phyloP scores from a whole-genome alignment of 2,797 vertebrate genomes.

The Lacerta viridis region DNA sequence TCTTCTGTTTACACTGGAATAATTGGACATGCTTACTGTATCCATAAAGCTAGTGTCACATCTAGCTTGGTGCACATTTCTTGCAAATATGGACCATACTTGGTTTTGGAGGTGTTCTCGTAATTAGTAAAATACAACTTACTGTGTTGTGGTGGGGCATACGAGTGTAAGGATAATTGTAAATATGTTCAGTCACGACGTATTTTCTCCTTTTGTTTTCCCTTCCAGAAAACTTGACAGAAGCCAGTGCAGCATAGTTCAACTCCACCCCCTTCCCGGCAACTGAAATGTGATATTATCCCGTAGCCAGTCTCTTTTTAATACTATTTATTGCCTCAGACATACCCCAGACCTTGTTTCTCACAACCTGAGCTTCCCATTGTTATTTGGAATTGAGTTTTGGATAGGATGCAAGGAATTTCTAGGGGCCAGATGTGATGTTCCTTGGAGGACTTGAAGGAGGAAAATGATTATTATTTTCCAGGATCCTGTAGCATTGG shows the following conservation, averaged over 20 bases:
- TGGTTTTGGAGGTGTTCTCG: not conserved
- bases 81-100: not conserved
- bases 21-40: not conserved
- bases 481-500: conserved; percentile 23
- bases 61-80: not conserved
- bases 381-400: not conserved
- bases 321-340: not conserved
- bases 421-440: conserved; percentile 13
- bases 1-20: not conserved
- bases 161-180: not conserved
- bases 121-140: not conserved
- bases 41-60: not conserved
- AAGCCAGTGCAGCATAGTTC: not conserved
- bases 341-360: not conserved
- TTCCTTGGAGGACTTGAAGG: not conserved
- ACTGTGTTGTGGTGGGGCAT: not conserved
- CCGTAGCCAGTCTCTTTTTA: not conserved
- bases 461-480: conserved; percentile 30
- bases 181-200: not conserved
- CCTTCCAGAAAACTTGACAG: not conserved
- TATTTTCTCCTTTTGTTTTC: not conserved
- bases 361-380: not conserved
- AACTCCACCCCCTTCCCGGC: not conserved
- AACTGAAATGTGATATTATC: not conserved
- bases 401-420: not conserved